phyloP scores from a whole-genome alignment of 2,888 invertebrate genomes.

The Yponomeuta cagnagella region DNA sequence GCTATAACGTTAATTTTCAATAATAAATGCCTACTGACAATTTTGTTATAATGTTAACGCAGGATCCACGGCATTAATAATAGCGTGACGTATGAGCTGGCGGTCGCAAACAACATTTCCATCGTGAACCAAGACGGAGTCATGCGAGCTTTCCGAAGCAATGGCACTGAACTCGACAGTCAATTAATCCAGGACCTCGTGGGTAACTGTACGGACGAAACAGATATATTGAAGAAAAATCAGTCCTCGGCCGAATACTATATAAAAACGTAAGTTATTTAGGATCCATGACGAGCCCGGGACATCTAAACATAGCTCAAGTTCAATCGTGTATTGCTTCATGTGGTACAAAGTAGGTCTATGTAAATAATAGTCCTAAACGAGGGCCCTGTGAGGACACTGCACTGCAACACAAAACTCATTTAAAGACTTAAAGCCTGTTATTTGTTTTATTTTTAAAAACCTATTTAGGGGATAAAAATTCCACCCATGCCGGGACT shows the following conservation, averaged over 20 bases:
- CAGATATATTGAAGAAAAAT: neutral
- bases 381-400: no score
- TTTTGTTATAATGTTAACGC: neutral
- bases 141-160: slow-evolving; percentile 6
- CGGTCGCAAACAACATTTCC: slow-evolving; percentile 15
- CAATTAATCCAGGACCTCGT: slow-evolving; percentile 11
- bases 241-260: slow-evolving; percentile 15
- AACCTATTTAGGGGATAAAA: no score
- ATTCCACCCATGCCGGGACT: no score
- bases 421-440: no score
- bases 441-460: no score
- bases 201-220: slow-evolving; percentile 13
- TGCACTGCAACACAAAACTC: no score
- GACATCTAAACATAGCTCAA: neutral
- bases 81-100: slow-evolving; percentile 16
- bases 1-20: no score
- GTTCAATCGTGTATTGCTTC: no score
- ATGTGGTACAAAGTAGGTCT: no score
- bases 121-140: slow-evolving; percentile 8
- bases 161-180: slow-evolving; percentile 14
- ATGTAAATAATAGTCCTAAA: no score
- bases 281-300: no score
- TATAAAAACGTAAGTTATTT: slow-evolving; percentile 14
- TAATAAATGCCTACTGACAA: no score
- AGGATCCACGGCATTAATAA: slow-evolving; percentile 20